Conservation (phyloP, 2,888 invertebrate genomes). For the Stomorhina lunata region DNA sequence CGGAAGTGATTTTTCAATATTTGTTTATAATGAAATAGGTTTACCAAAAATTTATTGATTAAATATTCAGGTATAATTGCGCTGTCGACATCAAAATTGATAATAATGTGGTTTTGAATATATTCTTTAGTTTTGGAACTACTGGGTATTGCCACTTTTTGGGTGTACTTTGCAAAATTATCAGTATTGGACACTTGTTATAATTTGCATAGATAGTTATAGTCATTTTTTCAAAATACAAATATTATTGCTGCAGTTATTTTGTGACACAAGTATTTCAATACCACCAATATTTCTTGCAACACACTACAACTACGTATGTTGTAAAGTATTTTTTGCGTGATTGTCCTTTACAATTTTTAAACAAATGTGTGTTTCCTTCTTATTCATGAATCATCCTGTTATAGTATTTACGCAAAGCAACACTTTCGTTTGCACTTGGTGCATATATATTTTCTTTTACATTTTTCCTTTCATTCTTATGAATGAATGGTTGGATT, state of each 20-base stretch:
- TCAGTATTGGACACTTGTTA: neutral
- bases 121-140: too few relatives aligned
- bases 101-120: too few relatives aligned
- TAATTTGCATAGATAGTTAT: constrained; percentile 15
- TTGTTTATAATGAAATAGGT: too few relatives aligned
- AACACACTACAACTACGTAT: neutral
- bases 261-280: neutral
- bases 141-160: too few relatives aligned
- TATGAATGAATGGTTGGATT: neutral
- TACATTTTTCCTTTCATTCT: too few relatives aligned
- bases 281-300: too few relatives aligned
- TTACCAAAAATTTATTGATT: too few relatives aligned
- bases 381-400: neutral
- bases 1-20: too few relatives aligned
- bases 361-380: neutral
- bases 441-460: too few relatives aligned
- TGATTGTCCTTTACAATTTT: neutral
- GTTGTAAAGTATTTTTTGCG: neutral
- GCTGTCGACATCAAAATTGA: too few relatives aligned
- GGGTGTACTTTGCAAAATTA: too few relatives aligned
- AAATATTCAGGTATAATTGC: too few relatives aligned
- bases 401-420: constrained; percentile 5
- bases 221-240: constrained; percentile 33
- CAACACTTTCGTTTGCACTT: neutral
- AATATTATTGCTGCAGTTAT: constrained; percentile 56